These are phyloP conservation scores for Arremon aurantiirostris DNA, from an alignment of 2,797 vertebrate species.

Conservation along the genomic window DNA sequence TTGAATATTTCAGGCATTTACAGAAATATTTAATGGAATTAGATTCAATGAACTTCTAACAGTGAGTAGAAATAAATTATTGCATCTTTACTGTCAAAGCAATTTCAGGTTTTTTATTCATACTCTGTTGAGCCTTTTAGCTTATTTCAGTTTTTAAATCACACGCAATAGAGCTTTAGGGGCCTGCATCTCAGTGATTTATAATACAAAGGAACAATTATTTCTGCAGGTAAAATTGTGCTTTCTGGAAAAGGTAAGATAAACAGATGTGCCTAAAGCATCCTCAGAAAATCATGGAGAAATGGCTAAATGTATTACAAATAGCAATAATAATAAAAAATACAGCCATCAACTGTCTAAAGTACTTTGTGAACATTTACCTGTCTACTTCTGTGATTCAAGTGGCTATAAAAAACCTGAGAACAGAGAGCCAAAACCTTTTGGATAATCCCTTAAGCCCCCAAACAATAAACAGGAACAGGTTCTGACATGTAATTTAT, in stretches of 20 bases:
- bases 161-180: conserved; percentile 53
- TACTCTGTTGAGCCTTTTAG: conserved; percentile 44
- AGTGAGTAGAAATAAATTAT: conserved; percentile 54
- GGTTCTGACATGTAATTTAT: conserved; percentile 55
- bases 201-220: conserved; percentile 62
- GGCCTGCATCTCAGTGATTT: conserved; percentile 46
- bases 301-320: conserved; percentile 33
- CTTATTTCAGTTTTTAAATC: conserved; percentile 63
- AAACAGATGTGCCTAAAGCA: conserved; percentile 54
- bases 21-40: neutral
- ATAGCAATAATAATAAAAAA: conserved; percentile 41
- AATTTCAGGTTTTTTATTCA: conserved; percentile 42
- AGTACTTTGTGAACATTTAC: conserved; percentile 9
- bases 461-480: conserved; percentile 55
- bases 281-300: conserved; percentile 24
- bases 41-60: conserved; percentile 23
- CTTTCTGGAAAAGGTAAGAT: conserved; percentile 58
- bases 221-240: conserved; percentile 55
- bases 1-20: neutral
- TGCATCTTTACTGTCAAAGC: conserved; percentile 44
- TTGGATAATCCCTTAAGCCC: conserved; percentile 41
- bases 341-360: conserved; percentile 35
- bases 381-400: neutral
- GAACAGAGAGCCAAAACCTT: conserved; percentile 29
- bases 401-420: neutral